Base-by-base conservation (phyloP, 2,888 invertebrate genomes). In the Ecliptopera silaceata region DNA sequence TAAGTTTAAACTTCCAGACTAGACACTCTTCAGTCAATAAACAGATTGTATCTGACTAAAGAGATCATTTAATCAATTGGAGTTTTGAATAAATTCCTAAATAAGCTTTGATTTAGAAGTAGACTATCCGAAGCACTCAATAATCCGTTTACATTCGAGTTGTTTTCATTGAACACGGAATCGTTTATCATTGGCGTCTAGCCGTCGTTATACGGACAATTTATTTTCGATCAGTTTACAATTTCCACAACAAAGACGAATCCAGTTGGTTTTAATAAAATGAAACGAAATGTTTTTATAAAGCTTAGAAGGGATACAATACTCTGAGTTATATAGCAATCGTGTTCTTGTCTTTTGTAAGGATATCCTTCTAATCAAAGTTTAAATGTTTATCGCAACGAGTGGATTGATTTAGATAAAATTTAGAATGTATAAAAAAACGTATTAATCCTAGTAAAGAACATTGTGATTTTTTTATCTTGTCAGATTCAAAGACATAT, bases 151-250 rank as follows among this genome's bases (percentile, higher is more conserved):
- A 48, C 52, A 41, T 45, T 53, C 43, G 34, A 54, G 31, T 10
- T 47, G 44, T 39, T 41, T 53, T 48, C 52, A 52, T 45, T 47
- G 53, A 58, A 29, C 58, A 43, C 46, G 52, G 52, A 43, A 58
- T 53, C 59, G 39, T 59, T 59, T 50, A 51, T 55, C 51, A 59
- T 55, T 43, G 43, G 29, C 45, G 59, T 55, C 55, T 55, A 51
- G 50, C 53, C 59, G 46, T 52, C 59, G 61, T 64, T 59, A 55
- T 53, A 59, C 56, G 61, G 61, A 55, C 61, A 57, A 64, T 61
- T 61, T 53, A 57, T 56, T 52, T 59, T 57, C 57, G 52, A 64
- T 61, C 55, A 51, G 53, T 49, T 58, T 58, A 49, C 58, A 58
- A 58, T 58, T 58, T 26, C 26, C 34, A 53, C 58, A 58, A 58